Evolutionary conservation across 2,113 vertebrate species (phyloP).

Genomic region (Oostethus manadensis): DNA sequence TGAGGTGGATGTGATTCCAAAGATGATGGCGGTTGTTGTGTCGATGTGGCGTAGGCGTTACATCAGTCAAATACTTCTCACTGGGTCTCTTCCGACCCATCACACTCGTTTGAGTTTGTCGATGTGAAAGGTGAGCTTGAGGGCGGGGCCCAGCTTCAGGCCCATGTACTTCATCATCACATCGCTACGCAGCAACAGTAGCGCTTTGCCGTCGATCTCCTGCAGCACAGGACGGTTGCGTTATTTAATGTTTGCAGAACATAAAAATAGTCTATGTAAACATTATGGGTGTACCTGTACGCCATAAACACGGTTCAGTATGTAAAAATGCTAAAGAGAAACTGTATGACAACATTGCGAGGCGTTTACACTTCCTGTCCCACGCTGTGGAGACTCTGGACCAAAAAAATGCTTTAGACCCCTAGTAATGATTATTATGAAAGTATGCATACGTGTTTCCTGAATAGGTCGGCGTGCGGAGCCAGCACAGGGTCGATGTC

Average conservation of each 20-base stretch:
- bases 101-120: slow-evolving; percentile 93
- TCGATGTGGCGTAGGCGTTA: not conserved
- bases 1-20: slow-evolving; percentile 40
- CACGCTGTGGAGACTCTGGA: no score
- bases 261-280: not conserved
- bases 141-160: slow-evolving; percentile 91
- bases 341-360: no score
- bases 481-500: slow-evolving; percentile 90
- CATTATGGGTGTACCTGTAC: not conserved
- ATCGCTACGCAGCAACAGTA: slow-evolving; percentile 85
- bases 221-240: slow-evolving; percentile 40
- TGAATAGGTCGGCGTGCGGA: slow-evolving; percentile 92
- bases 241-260: not conserved
- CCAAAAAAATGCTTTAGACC: not conserved
- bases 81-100: slow-evolving; percentile 35
- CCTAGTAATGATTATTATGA: not conserved
- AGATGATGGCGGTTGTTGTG: slow-evolving; percentile 48
- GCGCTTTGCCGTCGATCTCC: slow-evolving; percentile 91
- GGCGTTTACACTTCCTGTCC: no score
- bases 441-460: slow-evolving; percentile 83
- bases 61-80: not conserved
- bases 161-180: slow-evolving; percentile 99
- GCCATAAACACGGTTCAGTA: no score
- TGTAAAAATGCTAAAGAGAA: no score
- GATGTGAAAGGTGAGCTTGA: slow-evolving; percentile 96